Percentiles rank a stretch among this genome's conserved stretches.
phyloP scores from a whole-genome alignment of 2,113 vertebrate species.

The Epinephelus fuscoguttatus region DNA sequence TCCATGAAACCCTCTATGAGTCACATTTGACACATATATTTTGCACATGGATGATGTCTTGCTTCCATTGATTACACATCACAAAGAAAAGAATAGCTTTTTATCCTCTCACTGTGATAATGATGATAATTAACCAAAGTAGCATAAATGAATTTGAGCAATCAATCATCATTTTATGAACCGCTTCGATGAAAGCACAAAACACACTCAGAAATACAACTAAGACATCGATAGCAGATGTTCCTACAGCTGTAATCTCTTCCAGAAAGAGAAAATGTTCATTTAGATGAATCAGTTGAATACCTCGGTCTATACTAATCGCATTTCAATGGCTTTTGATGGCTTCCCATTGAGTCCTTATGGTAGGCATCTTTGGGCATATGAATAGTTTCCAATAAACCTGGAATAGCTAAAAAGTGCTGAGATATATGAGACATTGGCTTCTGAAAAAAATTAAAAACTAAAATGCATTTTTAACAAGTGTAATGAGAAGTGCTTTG shows the following conservation, averaged over 20 bases:
- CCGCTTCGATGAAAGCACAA: constrained; percentile 64
- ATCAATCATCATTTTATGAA: constrained; percentile 74
- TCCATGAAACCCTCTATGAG: constrained; percentile 17
- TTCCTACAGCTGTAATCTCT: constrained; percentile 77
- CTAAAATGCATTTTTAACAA: neutral
- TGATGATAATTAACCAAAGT: constrained; percentile 72
- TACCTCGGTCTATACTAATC: constrained; percentile 63
- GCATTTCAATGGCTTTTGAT: constrained; percentile 61
- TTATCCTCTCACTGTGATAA: constrained; percentile 64
- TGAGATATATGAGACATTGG: neutral
- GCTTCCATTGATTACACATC: constrained; percentile 48
- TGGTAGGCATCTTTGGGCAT: constrained; percentile 19
- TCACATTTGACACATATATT: constrained; percentile 24
- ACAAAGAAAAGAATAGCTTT: constrained; percentile 45
- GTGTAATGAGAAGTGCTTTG: neutral
- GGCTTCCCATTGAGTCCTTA: constrained; percentile 37
- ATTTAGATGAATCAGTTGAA: constrained; percentile 74
- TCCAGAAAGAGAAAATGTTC: constrained; percentile 66
- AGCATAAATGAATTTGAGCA: constrained; percentile 75
- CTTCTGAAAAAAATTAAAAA: neutral
- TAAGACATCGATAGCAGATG: constrained; percentile 74
- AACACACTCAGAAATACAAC: constrained; percentile 70
- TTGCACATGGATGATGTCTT: constrained; percentile 35
- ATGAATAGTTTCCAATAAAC: constrained; percentile 32
- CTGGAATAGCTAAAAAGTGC: constrained; percentile 16